phyloP scores from a whole-genome alignment of 2,888 invertebrate genomes.

The Heteromurus nitidus region DNA sequence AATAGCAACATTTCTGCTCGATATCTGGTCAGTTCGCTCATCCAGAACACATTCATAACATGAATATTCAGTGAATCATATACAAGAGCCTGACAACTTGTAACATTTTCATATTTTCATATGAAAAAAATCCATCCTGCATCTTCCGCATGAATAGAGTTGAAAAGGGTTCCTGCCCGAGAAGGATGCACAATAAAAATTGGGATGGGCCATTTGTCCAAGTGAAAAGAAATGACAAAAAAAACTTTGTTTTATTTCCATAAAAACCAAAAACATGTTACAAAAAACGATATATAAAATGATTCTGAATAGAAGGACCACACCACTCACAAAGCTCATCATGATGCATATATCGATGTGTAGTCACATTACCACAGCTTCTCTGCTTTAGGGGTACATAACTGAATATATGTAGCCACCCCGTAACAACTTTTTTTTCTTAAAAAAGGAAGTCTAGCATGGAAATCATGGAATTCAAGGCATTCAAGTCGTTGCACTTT shows the following conservation, averaged over 20 bases:
- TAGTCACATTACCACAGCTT: no score
- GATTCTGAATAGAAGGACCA: slow-evolving; percentile 17
- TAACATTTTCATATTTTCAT: not conserved
- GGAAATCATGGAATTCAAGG: no score
- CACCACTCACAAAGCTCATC: slow-evolving; percentile 58
- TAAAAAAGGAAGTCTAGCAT: no score
- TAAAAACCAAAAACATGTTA: slow-evolving; percentile 1
- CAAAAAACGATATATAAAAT: not conserved
- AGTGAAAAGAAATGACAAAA: slow-evolving; percentile 26
- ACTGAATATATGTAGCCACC: no score
- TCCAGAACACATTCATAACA: slow-evolving; percentile 11
- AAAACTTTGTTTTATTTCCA: slow-evolving; percentile 10
- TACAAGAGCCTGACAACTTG: not conserved
- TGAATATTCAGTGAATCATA: not conserved
- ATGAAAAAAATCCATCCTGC: not conserved
- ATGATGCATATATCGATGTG: slow-evolving; percentile 65
- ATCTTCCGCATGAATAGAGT: slow-evolving; percentile 43
- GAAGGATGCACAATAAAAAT: slow-evolving; percentile 18
- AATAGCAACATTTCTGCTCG: slow-evolving; percentile 1
- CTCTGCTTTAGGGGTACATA: no score
- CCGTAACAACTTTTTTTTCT: no score
- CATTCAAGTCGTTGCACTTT: no score
- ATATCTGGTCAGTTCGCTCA: slow-evolving; percentile 18
- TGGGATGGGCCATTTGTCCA: slow-evolving; percentile 43
- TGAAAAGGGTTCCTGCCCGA: slow-evolving; percentile 45